Conservation (phyloP, 2,113 vertebrate species). For the Camelus bactrianus region DNA sequence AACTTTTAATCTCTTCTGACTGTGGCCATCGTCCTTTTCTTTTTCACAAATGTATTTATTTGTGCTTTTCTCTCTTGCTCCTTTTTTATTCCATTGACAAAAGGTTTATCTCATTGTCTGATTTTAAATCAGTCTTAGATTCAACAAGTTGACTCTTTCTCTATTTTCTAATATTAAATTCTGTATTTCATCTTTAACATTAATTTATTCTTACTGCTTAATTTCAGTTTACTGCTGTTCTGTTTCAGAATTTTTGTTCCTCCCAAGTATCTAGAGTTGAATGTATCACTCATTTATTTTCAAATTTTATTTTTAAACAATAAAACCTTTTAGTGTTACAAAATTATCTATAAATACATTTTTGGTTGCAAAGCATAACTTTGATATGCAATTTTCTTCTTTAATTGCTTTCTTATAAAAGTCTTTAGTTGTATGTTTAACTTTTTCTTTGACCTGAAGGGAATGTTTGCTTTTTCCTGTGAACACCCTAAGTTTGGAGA, state of each 20-base stretch:
- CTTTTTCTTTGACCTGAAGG: background rate
- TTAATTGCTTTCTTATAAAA: constrained; percentile 24
- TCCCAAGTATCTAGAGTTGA: background rate
- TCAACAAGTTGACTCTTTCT: background rate
- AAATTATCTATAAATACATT: background rate
- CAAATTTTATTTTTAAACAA: constrained; percentile 48
- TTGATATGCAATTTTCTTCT: background rate
- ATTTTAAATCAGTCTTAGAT: constrained; percentile 4
- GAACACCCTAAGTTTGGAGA: background rate
- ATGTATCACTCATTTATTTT: constrained; percentile 14
- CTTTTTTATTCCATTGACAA: background rate
- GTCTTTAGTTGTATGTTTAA: background rate
- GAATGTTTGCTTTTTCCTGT: background rate
- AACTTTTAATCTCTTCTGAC: background rate
- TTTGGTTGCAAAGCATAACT: background rate
- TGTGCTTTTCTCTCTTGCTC: background rate
- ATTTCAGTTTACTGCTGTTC: background rate
- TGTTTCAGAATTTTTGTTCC: background rate
- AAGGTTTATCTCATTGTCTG: background rate
- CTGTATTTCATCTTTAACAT: background rate
- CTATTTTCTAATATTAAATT: constrained; percentile 25
- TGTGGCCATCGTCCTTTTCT: background rate
- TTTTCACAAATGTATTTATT: background rate
- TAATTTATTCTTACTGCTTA: background rate
- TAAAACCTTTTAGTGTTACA: background rate